Evolutionary conservation across 2,888 invertebrate genomes (phyloP).

Genomic region (Malachius bipustulatus): DNA sequence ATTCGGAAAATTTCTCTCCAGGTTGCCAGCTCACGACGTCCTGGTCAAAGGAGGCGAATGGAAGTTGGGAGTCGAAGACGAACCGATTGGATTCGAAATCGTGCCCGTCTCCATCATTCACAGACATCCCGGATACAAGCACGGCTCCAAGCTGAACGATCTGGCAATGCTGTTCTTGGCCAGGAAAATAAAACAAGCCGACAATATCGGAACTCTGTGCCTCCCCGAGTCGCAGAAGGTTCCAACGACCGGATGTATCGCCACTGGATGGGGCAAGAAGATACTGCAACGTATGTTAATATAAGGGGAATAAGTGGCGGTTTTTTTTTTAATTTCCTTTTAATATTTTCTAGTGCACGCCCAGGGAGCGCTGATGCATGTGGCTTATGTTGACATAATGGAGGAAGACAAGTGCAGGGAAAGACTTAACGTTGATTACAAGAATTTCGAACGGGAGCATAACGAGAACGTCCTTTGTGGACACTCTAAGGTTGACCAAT

Average conservation of each 20-base stretch:
- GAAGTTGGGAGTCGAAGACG: constrained; percentile 70
- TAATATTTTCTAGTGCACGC: constrained; percentile 57
- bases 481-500: constrained; percentile 57
- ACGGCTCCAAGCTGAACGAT: constrained; percentile 51
- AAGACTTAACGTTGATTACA: constrained; percentile 44
- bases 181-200: constrained; percentile 50
- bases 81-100: constrained; percentile 69
- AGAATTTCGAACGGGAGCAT: constrained; percentile 44
- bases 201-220: constrained; percentile 65
- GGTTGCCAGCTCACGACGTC: constrained; percentile 51
- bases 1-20: constrained; percentile 29
- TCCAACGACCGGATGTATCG: constrained; percentile 52
- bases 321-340: constrained; percentile 5
- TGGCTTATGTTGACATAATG: constrained; percentile 54
- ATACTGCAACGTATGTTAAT: constrained; percentile 56
- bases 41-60: constrained; percentile 73
- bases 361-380: constrained; percentile 63
- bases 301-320: too few relatives aligned
- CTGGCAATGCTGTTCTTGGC: constrained; percentile 58
- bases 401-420: constrained; percentile 50
- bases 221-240: constrained; percentile 47
- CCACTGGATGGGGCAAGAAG: constrained; percentile 75
- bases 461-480: constrained; percentile 59
- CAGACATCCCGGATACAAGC: constrained; percentile 56
- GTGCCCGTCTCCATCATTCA: constrained; percentile 57